Evolutionary conservation across 2,113 vertebrate species (phyloP).

Genomic region (Guaruba guarouba): DNA sequence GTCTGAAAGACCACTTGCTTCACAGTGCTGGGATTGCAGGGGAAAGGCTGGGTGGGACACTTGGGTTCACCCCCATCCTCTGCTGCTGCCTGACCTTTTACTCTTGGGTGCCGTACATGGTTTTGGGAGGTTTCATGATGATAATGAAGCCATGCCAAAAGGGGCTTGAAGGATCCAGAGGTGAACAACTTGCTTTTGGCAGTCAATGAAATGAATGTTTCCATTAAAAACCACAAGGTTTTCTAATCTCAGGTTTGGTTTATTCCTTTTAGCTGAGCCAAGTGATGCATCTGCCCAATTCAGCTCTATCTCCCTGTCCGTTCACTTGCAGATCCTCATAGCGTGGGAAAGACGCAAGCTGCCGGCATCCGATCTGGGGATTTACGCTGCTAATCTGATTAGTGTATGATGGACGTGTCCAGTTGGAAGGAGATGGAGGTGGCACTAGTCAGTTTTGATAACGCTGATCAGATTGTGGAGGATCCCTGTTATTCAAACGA

Average conservation of each 20-base stretch:
- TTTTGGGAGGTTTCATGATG: background rate
- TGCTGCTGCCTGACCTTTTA: background rate
- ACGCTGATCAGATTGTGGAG: constrained; percentile 81
- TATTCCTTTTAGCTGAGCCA: background rate
- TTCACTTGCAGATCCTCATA: constrained; percentile 60
- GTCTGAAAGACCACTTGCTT: background rate
- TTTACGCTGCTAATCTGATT: constrained; percentile 61
- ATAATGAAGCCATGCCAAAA: background rate
- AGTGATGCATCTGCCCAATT: rapidly evolving
- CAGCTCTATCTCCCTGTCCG: constrained; percentile 24
- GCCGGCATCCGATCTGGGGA: background rate
- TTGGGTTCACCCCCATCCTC: background rate
- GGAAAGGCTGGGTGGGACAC: background rate
- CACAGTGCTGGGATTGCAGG: background rate
- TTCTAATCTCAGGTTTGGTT: background rate
- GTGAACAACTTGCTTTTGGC: background rate
- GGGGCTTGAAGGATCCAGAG: background rate
- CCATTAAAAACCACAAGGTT: background rate
- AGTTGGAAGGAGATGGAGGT: constrained; percentile 89
- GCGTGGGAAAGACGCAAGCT: constrained; percentile 13
- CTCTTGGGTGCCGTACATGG: background rate
- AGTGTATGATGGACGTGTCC: constrained; percentile 74
- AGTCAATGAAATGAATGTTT: background rate
- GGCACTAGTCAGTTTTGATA: constrained; percentile 88
- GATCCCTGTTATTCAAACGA: constrained; percentile 78